Base-by-base conservation (phyloP, 92 coral and sea anemone genomes). In the Galaxea fascicularis region DNA sequence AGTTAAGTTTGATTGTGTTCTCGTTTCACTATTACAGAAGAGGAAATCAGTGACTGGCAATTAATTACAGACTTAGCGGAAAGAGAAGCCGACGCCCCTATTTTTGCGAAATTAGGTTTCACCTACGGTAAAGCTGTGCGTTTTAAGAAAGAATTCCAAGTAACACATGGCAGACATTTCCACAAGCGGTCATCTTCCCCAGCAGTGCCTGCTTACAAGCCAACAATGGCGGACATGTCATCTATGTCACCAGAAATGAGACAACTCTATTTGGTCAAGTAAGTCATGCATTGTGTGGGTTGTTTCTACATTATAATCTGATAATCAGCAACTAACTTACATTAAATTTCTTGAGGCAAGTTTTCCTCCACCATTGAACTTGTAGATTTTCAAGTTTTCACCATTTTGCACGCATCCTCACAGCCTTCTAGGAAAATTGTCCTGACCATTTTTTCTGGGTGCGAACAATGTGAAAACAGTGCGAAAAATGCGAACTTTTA, bases 41-140 rank as follows among this genome's bases (percentile, higher is more conserved):
- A 86, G 79, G 89, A 86, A 62, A 86, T 86, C 79, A 86, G 4
- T 74, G 39, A 64, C 26, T 20, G 26, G 18, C 27, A 56, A 29
- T 71, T 58, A 46, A 27, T 78, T 4, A 49, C 56, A 4, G 80
- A 86, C 18, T 58, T 79, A 15, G 81, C 85, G 3, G n/a, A 26
- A 10, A 73, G 85, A 86, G 85, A 86, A 18, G 85, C 90, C 0
- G 90, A 86, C 24, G 81, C 85, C 1, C 85, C 90, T 6, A 87
- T 87, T 10, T 86, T 60, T 58, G 29, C 21, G 0, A 79, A 80
- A 72, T 17, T 87, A 6, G 82, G 86, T 26, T 79, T 87, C 8
- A 79, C 77, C 11, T 79, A 87, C 24, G 90, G 86, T 3, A 87
- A 73, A 70, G 90, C 80, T 0, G 65, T 70, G 1, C 21, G 73